A percentile compares a stretch with the other conserved stretches of the same genome.
Evolutionary conservation across 2,888 invertebrate genomes (phyloP).

Genomic region (Tinea trinotella): DNA sequence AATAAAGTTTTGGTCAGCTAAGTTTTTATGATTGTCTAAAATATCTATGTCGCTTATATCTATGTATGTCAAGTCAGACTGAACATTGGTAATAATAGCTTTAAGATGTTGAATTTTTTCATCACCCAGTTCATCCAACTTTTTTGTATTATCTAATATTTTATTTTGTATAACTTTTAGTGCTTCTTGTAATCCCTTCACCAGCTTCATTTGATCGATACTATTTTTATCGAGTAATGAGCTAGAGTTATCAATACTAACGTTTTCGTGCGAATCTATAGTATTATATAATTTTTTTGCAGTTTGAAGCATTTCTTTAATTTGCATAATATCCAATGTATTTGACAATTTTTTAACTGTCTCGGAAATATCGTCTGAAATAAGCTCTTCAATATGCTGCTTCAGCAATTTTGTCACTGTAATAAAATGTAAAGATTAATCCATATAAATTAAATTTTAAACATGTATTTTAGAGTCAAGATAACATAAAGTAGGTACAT

Average conservation of each 20-base stretch:
- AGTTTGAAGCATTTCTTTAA: constrained; percentile 30
- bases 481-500: too few species aligned
- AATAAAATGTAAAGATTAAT: constrained; percentile 18
- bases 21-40: not conserved
- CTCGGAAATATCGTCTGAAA: constrained; percentile 32
- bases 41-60: not conserved
- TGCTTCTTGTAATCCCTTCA: not conserved
- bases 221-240: not conserved
- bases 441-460: too few species aligned
- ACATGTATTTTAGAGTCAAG: too few species aligned
- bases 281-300: constrained; percentile 32
- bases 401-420: constrained; percentile 27
- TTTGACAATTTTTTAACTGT: constrained; percentile 29
- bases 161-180: not conserved
- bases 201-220: constrained; percentile 9
- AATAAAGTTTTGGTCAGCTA: not conserved
- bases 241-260: not conserved
- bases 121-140: not conserved
- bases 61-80: not conserved
- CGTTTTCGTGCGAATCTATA: not conserved
- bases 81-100: not conserved
- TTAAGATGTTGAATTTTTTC: not conserved
- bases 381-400: constrained; percentile 35
- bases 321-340: constrained; percentile 26
- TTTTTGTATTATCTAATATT: not conserved